These are phyloP conservation scores for Lasioglossum villosulum DNA, from an alignment of 2,888 invertebrate species.

Conservation along the genomic window DNA sequence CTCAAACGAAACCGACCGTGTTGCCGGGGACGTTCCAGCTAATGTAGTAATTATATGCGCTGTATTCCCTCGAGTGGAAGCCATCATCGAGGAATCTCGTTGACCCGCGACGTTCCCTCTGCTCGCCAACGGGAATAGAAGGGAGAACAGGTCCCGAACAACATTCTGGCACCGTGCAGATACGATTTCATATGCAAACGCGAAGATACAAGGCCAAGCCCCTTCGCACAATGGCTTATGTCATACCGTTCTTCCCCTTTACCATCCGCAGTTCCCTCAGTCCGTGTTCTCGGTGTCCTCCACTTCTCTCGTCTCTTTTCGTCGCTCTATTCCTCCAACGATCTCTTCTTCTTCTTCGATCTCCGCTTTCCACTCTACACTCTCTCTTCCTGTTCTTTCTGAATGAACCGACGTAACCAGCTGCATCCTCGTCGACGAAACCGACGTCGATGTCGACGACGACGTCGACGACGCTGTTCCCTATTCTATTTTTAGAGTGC, in stretches of 20 bases:
- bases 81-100: slow-evolving; percentile 63
- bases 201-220: slow-evolving; percentile 63
- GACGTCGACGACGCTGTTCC: slow-evolving; percentile 15
- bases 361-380: slow-evolving; percentile 1
- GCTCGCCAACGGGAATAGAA: slow-evolving; percentile 48
- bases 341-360: slow-evolving; percentile 11
- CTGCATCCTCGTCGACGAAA: slow-evolving; percentile 27
- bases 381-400: slow-evolving; percentile 32
- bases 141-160: slow-evolving; percentile 61
- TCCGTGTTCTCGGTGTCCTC: not conserved
- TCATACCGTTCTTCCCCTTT: slow-evolving; percentile 49
- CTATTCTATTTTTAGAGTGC: slow-evolving; percentile 66
- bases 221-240: slow-evolving; percentile 68
- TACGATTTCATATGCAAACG: slow-evolving; percentile 70
- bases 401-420: slow-evolving; percentile 46
- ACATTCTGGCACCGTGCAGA: slow-evolving; percentile 50
- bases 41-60: slow-evolving; percentile 60
- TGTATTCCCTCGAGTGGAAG: slow-evolving; percentile 47
- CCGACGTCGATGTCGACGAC: not conserved
- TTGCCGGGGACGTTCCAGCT: slow-evolving; percentile 6
- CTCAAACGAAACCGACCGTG: not conserved
- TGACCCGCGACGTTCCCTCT: slow-evolving; percentile 47
- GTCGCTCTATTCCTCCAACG: not conserved
- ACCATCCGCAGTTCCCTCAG: not conserved
- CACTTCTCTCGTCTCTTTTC: not conserved